Base-by-base conservation (phyloP, 2,113 vertebrate species). In the Tonatia bakeri region DNA sequence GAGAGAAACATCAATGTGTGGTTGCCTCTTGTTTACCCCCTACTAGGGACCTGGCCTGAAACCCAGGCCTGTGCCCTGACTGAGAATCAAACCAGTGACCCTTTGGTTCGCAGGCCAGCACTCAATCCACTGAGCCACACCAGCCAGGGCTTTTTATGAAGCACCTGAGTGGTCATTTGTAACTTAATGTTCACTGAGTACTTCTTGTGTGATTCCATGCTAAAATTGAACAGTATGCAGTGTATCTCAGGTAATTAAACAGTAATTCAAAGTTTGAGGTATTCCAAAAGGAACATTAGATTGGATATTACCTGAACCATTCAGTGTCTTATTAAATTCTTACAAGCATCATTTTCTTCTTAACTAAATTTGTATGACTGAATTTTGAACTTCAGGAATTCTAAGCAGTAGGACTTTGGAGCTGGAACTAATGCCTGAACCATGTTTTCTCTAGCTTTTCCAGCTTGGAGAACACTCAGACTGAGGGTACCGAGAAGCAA, bases 321-420 rank as follows among this genome's bases (percentile, higher is more conserved):
- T 88, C 36, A 17, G 26, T 50, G 38, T 96, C 81, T 92, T 83
- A 56, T n/a, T 7, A 91, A 89, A 54, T 81, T 82, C 52, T 93
- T 73, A 54, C 1, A 67, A 45, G 65, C 36, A 76, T 89, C 22
- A 33, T 80, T 94, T 93, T 94, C 88, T 94, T 76, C 43, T 86
- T 33, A 91, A 12, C n/a, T 61, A 75, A 79, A n/a, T 92, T 92
- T 10, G 15, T 81, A 5, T 52, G 24, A 22, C 15, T 54, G 7
- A 91, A 88, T 69, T 94, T 65, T 90, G 50, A 94, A 70, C 28
- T 69, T 82, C 47, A 59, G 87, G 45, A 70, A 70, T 88, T 84
- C 31, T 79, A 72, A 64, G 7, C 50, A 69, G 2, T 69, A n/a
- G 52, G 38, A 22, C 28, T 75, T 69, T 83, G 4, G 11, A 65